Evolutionary conservation across 1,140 invertebrate species (phyloP).

Genomic region (Philopotamus ludificatus): DNA sequence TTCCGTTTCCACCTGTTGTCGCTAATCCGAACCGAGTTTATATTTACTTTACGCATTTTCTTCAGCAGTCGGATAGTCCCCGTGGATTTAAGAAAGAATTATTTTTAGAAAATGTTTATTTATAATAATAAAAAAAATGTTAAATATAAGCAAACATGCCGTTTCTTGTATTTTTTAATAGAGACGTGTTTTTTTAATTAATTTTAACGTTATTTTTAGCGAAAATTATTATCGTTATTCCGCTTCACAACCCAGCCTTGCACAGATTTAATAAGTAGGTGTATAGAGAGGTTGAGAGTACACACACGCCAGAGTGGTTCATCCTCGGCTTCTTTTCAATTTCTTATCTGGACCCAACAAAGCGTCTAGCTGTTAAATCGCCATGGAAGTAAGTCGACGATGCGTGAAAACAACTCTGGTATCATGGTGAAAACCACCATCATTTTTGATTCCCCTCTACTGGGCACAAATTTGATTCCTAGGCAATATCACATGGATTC

Average conservation of each 20-base stretch:
- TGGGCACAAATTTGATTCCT: slow-evolving; percentile 36
- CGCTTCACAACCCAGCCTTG: too few relatives aligned
- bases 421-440: slow-evolving; percentile 15
- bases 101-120: too few relatives aligned
- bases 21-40: slow-evolving; percentile 22
- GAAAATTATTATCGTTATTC: too few relatives aligned
- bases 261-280: too few relatives aligned
- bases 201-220: too few relatives aligned
- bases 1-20: slow-evolving; percentile 30
- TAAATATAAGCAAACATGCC: too few relatives aligned
- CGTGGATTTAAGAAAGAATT: too few relatives aligned
- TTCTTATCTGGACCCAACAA: slow-evolving; percentile 24
- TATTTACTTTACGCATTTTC: too few relatives aligned
- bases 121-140: too few relatives aligned
- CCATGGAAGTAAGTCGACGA: slow-evolving; percentile 30
- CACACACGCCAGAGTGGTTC: neutral
- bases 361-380: slow-evolving; percentile 33
- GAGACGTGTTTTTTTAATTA: too few relatives aligned
- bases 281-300: neutral
- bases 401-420: slow-evolving; percentile 39
- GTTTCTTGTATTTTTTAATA: too few relatives aligned
- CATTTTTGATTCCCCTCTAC: slow-evolving; percentile 31
- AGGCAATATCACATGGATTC: slow-evolving; percentile 34
- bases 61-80: too few relatives aligned
- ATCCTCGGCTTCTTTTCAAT: slow-evolving; percentile 30